A percentile compares a stretch with the other conserved stretches of the same genome.
Evolutionary conservation across 2,113 vertebrate species (phyloP).

Genomic region (Opisthocomus hoazin): DNA sequence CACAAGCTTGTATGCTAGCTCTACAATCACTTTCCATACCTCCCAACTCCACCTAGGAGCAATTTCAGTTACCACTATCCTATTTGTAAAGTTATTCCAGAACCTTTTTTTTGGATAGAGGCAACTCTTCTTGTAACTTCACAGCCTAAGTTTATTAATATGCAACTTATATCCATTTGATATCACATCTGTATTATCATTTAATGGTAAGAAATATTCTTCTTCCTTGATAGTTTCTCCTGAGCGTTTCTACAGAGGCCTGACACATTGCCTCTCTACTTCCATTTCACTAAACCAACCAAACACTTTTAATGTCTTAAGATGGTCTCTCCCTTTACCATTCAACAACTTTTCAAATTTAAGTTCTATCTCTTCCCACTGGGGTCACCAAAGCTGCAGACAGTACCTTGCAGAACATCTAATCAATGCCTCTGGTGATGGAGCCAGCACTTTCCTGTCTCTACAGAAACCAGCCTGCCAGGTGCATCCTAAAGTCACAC

Average conservation of each 20-base stretch:
- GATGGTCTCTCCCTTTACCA: not conserved
- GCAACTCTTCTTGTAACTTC: not conserved
- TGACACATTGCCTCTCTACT: not conserved
- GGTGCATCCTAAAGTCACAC: not conserved
- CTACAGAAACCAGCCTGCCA: not conserved
- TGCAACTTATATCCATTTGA: not conserved
- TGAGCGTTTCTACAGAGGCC: not conserved
- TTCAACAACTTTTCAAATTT: not conserved
- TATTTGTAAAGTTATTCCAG: not conserved
- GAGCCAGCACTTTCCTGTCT: not conserved
- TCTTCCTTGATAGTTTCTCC: not conserved
- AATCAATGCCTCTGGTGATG: not conserved
- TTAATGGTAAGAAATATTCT: not conserved
- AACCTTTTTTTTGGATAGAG: not conserved
- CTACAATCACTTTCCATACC: rapidly evolving
- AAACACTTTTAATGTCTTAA: not conserved
- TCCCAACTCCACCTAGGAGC: not conserved
- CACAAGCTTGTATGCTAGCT: not conserved
- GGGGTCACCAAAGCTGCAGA: not conserved
- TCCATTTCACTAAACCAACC: not conserved
- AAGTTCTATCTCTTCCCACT: not conserved
- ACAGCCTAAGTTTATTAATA: not conserved
- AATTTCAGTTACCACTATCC: not conserved
- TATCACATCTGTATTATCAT: not conserved
- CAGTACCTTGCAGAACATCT: not conserved